Base-by-base conservation (phyloP, 1,140 invertebrate genomes). In the Leptopilina clavipes region DNA sequence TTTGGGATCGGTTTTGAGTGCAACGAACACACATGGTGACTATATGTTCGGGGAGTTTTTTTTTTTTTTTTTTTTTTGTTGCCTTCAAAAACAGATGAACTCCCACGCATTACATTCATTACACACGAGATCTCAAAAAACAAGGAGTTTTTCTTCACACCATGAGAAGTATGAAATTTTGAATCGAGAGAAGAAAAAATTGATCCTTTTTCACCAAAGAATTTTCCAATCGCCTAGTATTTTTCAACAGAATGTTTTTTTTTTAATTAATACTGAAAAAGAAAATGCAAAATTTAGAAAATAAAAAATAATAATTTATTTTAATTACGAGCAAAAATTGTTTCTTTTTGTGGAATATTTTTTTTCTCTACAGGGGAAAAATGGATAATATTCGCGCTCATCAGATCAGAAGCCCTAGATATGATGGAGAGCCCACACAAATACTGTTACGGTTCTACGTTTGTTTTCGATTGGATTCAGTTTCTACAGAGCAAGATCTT, bases 1-100 rank as follows among this genome's bases (percentile, higher is more conserved):
- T 65, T 65, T 65, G 22, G 19, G 59, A n/a, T 52, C 48, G 48
- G 59, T 65, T 65, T 65, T 65, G 59, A 31, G 59, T 65, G 59
- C 59, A n/a, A 65, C 59, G 25, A 65, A 65, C 59, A 65, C 59
- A 65, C 59, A 31, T 65, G 59, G 22, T 65, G 48, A 17, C 59
- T 65, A 31, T 31, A n/a, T 19, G 19, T 19, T 19, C 7, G 52
- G 17, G 52, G 17, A 18, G n/a, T 17, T 54, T 54, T 18, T 31
- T n/a, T 14, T 14, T 14, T n/a, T 22, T 25, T 59, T 25, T n/a
- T n/a, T n/a, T n/a, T n/a, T n/a, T n/a, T n/a, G n/a, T n/a, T 31
- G 25, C 11, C 59, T 65, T 65, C 59, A n/a, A 65, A 54, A 37
- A 65, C 59, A 65, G 22, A 31, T 31, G 59, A 65, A 65, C 59